Conservation (phyloP, 2,888 invertebrate genomes). For the Phortica okadai region DNA sequence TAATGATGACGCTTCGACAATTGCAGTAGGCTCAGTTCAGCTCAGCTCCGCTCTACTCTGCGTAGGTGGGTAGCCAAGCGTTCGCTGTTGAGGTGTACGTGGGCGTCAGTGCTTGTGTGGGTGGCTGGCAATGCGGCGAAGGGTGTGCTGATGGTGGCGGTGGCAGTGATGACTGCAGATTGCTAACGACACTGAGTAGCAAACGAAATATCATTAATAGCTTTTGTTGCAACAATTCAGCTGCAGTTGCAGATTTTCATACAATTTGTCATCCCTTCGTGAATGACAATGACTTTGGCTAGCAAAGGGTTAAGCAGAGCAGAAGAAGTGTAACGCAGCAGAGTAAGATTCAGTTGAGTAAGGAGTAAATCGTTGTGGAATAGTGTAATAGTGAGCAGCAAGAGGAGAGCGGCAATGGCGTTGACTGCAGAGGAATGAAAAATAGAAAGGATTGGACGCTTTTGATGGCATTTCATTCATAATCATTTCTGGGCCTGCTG, state of each 20-base stretch:
- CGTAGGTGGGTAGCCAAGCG: neutral
- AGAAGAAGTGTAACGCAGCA: neutral
- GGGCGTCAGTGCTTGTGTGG: neutral
- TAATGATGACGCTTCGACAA: neutral
- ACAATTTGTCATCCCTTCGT: neutral
- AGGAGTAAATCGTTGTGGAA: neutral
- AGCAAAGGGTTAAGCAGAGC: neutral
- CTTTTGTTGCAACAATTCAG: slow-evolving; percentile 24
- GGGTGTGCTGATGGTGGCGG: neutral
- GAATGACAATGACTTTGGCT: neutral
- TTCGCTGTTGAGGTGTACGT: neutral
- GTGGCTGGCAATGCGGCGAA: neutral
- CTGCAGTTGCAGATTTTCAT: slow-evolving; percentile 11
- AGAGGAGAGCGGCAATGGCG: neutral
- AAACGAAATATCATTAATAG: slow-evolving; percentile 64
- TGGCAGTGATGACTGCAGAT: too few relatives aligned
- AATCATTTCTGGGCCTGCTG: neutral
- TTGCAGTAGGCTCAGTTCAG: slow-evolving; percentile 5
- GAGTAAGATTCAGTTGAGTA: neutral
- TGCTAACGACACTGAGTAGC: neutral
- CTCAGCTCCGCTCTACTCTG: neutral
- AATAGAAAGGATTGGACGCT: neutral
- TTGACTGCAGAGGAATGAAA: neutral
- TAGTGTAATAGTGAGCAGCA: neutral
- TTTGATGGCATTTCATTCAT: neutral